A percentile compares a stretch with the other conserved stretches of the same genome.
These are phyloP conservation scores for Arge pagana DNA, from an alignment of 2,888 invertebrate genomes.

Conservation along the genomic window DNA sequence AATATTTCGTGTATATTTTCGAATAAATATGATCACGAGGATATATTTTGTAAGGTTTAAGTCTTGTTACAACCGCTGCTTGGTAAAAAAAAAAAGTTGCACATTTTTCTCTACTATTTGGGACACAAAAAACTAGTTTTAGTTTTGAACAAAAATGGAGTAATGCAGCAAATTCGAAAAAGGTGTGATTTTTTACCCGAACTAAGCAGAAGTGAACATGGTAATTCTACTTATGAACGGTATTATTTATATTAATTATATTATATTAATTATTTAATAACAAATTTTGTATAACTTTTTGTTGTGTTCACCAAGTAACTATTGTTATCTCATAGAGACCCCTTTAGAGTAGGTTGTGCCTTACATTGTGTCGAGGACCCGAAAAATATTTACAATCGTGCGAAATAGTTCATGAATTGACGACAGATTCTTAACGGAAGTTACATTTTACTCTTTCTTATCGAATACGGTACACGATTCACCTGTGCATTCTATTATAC, in stretches of 20 bases:
- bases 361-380: constrained; percentile 33
- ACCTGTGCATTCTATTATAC: too few relatives aligned
- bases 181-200: not conserved
- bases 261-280: constrained; percentile 44
- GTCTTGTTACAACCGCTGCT: too few relatives aligned
- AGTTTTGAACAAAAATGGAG: constrained; percentile 1
- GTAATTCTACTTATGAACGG: constrained; percentile 45
- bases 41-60: too few relatives aligned
- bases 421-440: too few relatives aligned
- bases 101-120: too few relatives aligned
- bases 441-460: too few relatives aligned
- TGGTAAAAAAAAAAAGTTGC: too few relatives aligned
- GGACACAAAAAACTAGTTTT: not conserved
- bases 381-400: too few relatives aligned
- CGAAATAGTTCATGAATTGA: too few relatives aligned
- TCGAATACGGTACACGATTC: too few relatives aligned
- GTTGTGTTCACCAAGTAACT: constrained; percentile 31
- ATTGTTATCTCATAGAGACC: constrained; percentile 40
- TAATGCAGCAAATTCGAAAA: constrained; percentile 3
- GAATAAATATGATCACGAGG: too few relatives aligned
- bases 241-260: constrained; percentile 46
- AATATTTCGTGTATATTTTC: too few relatives aligned
- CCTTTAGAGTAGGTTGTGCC: constrained; percentile 42
- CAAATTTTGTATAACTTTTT: constrained; percentile 16
- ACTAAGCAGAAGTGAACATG: constrained; percentile 26